Evolutionary conservation across 2,888 invertebrate species (phyloP).

Genomic region (Cantharis flavilabris): DNA sequence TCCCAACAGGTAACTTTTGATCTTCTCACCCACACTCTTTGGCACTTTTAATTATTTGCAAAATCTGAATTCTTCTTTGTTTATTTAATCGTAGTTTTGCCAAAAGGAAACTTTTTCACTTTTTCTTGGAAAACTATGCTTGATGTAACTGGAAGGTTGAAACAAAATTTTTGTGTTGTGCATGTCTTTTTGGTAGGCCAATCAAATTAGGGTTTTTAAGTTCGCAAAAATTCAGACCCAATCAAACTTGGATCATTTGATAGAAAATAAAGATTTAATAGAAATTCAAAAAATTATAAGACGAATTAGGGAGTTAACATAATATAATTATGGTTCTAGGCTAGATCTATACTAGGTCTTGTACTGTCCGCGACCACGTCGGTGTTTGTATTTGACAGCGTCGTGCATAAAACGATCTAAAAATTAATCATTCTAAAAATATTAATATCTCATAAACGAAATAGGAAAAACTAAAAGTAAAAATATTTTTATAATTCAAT

Average conservation of each 20-base stretch:
- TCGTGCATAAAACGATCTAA: too few relatives aligned
- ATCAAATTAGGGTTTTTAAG: not conserved
- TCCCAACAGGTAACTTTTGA: slow-evolving; percentile 27
- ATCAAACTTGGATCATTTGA: not conserved
- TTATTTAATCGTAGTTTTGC: not conserved
- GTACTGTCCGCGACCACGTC: too few relatives aligned
- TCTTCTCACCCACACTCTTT: not conserved
- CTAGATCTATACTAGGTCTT: too few relatives aligned
- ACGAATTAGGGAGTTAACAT: too few relatives aligned
- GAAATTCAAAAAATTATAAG: too few relatives aligned
- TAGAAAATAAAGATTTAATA: not conserved
- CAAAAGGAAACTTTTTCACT: not conserved
- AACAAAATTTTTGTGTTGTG: not conserved
- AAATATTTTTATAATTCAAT: too few relatives aligned
- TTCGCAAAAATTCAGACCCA: not conserved
- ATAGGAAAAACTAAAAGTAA: too few relatives aligned
- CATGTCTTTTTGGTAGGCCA: not conserved
- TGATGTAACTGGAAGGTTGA: not conserved
- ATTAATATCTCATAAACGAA: too few relatives aligned
- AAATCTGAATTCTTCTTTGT: not conserved
- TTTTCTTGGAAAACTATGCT: not conserved
- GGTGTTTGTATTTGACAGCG: too few relatives aligned
- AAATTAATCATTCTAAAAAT: too few relatives aligned
- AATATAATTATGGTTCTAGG: too few relatives aligned
- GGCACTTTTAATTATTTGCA: not conserved